phyloP scores from a whole-genome alignment of 1,140 invertebrate species.

The Diprion similis region DNA sequence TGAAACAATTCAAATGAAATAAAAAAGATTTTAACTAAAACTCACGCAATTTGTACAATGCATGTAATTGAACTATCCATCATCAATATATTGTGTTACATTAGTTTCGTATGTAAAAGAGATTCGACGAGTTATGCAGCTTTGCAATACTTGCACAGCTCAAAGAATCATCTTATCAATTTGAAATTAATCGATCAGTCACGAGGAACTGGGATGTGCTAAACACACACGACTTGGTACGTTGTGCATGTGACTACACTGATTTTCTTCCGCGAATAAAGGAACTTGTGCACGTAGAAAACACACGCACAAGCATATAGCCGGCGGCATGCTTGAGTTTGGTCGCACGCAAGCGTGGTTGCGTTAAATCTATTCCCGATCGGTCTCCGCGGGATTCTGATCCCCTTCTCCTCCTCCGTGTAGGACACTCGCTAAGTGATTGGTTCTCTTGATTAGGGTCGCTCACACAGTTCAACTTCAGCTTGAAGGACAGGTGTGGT shows the following conservation, averaged over 20 bases:
- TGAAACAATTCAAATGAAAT: background rate
- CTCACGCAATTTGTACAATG: too few relatives aligned
- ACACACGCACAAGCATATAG: background rate
- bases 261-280: too few relatives aligned
- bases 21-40: slow-evolving; percentile 1
- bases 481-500: slow-evolving; percentile 55
- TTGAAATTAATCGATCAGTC: background rate
- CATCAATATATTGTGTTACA: too few relatives aligned
- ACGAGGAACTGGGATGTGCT: background rate
- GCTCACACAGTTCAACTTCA: slow-evolving; percentile 24
- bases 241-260: background rate
- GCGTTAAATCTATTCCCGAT: slow-evolving; percentile 20
- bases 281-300: background rate
- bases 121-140: too few relatives aligned
- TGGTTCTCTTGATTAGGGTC: slow-evolving; percentile 55
- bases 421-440: slow-evolving; percentile 46
- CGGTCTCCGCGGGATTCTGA: slow-evolving; percentile 19
- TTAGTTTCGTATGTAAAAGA: too few relatives aligned
- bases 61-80: too few relatives aligned
- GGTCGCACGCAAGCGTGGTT: background rate
- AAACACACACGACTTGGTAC: background rate
- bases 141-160: too few relatives aligned
- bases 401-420: background rate
- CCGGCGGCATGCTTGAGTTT: background rate
- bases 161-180: background rate